Base-by-base conservation (phyloP, 2,888 invertebrate genomes). In the Drosophila subquinaria region DNA sequence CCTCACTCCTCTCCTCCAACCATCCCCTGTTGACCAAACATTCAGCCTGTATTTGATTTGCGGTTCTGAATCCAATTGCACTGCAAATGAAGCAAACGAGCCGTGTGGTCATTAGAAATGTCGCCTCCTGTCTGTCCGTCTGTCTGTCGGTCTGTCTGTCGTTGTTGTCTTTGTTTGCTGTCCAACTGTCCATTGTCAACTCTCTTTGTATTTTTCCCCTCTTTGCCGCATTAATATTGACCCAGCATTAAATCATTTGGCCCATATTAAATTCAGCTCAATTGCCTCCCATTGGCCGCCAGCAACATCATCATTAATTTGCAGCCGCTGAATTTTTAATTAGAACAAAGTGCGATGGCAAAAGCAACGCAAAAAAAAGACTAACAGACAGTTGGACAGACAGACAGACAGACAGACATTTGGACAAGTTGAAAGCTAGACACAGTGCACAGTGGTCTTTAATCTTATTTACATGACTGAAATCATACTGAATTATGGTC, bases 71-170 rank as follows among this genome's bases (percentile, higher is more conserved):
- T 84, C 73, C 84, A 87, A 79, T 82, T 76, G 77, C 88, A 80
- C 78, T 80, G 82, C 80, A 84, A 87, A 87, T 84, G 88, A 84
- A 84, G 80, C 84, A 84, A 87, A 82, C 84, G 88, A 87, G 82
- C 84, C 88, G 42, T 87, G 84, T 60, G 80, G 84, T 87, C 88
- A 82, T 87, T 84, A 80, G 88, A 27, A 27, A 80, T 76, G 82
- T 69, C 72, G 63, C 42, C 69, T 30, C 36, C 15, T 42, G 48
- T 56, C 64, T 17, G 17, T 17, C 17, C 1, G 17, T 17, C 17
- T 17, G 48, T 56, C 64, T 48, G 56, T 63, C 69, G 8, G 48
- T 56, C 64, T 48, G 59, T 63, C 69, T 30, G 30, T 11, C 69
- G 57, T 36, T 86, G 81, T 74, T 76, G 81, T 74, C 76, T 27